Conservation (phyloP, 2,797 vertebrate genomes). For the Enteromius anoplus region DNA sequence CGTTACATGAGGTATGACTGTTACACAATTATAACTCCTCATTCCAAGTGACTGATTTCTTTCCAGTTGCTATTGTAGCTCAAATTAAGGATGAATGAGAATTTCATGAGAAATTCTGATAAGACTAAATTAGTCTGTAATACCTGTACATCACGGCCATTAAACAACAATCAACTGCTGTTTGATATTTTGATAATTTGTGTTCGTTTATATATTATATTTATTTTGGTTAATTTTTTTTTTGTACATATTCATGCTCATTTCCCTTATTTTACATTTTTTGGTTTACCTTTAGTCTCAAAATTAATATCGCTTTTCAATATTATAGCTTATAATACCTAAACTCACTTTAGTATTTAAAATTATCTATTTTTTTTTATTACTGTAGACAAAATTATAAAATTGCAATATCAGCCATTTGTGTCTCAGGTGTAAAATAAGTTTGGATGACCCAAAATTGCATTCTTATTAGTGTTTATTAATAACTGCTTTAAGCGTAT, state of each 20-base stretch:
- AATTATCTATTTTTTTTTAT: neutral
- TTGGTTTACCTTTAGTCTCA: neutral
- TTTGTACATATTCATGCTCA: neutral
- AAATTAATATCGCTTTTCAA: neutral
- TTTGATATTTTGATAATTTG: neutral
- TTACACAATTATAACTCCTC: neutral
- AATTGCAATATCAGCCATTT: neutral
- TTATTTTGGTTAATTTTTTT: neutral
- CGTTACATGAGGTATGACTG: neutral
- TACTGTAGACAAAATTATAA: neutral
- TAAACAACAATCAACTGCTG: neutral
- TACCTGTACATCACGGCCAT: neutral
- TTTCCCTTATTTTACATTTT: neutral
- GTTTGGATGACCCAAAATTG: neutral
- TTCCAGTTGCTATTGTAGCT: neutral
- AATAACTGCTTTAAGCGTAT: no score
- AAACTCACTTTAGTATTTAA: neutral
- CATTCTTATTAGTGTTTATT: neutral
- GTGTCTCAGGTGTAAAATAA: neutral
- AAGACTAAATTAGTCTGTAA: neutral
- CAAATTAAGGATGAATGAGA: neutral
- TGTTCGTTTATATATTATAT: no score
- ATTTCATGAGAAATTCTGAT: neutral
- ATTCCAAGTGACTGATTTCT: neutral
- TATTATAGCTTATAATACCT: neutral